Base-by-base conservation (phyloP, 2,888 invertebrate genomes). In the Drosophila mimetica region DNA sequence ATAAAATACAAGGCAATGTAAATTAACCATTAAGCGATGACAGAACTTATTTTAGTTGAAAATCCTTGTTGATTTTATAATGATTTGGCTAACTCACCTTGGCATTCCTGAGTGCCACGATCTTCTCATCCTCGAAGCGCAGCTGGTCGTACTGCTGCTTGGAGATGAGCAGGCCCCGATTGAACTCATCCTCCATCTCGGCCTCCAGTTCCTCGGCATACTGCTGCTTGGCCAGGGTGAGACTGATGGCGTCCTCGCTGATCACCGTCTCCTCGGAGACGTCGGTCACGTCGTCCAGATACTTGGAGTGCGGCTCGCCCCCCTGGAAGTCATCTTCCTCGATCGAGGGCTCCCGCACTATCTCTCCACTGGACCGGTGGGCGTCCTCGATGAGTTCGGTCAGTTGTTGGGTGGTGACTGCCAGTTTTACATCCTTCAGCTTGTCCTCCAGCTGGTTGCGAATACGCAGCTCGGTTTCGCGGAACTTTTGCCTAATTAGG, bases 61-160 rank as follows among this genome's bases (percentile, higher is more conserved):
- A n/a, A n/a, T n/a, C n/a, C n/a, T n/a, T n/a, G n/a, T n/a, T n/a
- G n/a, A n/a, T n/a, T n/a, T n/a, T n/a, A n/a, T n/a, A n/a, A n/a
- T n/a, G n/a, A n/a, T n/a, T n/a, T n/a, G n/a, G n/a, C 7, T 1
- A 7, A 14, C 80, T 89, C 88, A 94, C 94, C 92, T 93, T 91
- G 28, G 93, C 92, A 58, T 92, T 90, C 46, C 92, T 91, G 22
- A 95, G 88, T 52, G 92, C 89, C 69, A 92, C 92, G 36, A 94
- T 92, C 61, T 93, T 90, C 0, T 93, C 93, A 72, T 93, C 92
- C 78, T 94, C 93, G 74, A 93, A 94, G 75, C 93, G 93, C 48
- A 93, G 85, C 54, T 91, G 92, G 52, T 93, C 92, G 75, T 92
- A 93, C 66, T 94, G 93, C 37, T 93, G 93, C 44, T 92, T 91